These are phyloP conservation scores for Acomys russatus DNA, from an alignment of 2,797 vertebrate species.

Conservation along the genomic window DNA sequence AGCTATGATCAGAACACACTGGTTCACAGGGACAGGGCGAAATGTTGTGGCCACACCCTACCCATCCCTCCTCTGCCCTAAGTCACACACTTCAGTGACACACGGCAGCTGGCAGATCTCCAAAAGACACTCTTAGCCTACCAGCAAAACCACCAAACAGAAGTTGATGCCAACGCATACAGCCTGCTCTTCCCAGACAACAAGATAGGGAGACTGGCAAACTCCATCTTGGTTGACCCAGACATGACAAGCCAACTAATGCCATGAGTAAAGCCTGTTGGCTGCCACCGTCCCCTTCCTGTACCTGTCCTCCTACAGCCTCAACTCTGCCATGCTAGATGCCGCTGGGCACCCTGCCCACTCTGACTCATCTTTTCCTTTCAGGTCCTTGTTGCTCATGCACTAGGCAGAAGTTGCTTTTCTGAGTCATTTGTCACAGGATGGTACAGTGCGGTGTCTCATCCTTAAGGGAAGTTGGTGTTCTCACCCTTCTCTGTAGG, in stretches of 20 bases:
- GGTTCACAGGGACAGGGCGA: not conserved
- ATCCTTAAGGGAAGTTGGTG: not conserved
- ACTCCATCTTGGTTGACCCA: not conserved
- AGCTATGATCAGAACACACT: not conserved
- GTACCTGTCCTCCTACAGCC: not conserved
- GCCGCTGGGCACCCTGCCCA: not conserved
- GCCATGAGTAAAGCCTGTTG: not conserved
- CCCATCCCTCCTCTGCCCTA: not conserved
- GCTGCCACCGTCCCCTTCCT: rapidly evolving
- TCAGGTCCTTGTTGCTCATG: not conserved
- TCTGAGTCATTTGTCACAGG: not conserved
- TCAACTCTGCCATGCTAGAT: not conserved
- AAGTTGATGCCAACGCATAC: not conserved
- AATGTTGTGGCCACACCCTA: not conserved
- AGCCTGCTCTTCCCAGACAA: conserved; percentile 34
- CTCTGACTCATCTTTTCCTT: conserved; percentile 29
- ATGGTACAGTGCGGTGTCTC: not conserved
- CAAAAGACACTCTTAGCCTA: conserved; percentile 7
- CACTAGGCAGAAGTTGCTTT: not conserved
- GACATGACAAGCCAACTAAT: rapidly evolving
- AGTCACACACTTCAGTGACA: not conserved
- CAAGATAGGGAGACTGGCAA: not conserved
- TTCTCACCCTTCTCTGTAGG: not conserved
- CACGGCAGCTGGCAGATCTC: not conserved
- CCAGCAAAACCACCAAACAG: not conserved